phyloP scores from a whole-genome alignment of 2,797 vertebrate genomes.

The Melanogrammus aeglefinus region DNA sequence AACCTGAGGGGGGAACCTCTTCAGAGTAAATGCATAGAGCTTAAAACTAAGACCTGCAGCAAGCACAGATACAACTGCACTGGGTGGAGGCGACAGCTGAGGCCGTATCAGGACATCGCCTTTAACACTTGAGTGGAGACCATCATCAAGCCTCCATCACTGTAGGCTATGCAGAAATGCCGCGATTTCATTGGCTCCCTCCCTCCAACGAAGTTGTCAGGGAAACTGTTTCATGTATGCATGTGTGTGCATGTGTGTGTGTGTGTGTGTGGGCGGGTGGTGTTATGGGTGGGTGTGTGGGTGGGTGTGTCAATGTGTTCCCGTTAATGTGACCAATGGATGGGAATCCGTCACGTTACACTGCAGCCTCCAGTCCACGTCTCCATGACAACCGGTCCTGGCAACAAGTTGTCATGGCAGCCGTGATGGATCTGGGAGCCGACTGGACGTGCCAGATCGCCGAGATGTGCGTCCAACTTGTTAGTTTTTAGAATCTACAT shows the following conservation, averaged over 20 bases:
- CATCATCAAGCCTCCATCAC: too few relatives aligned
- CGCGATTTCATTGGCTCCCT: too few relatives aligned
- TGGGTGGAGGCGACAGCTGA: too few relatives aligned
- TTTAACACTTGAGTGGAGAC: too few relatives aligned
- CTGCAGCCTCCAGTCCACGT: neutral
- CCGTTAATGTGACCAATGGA: neutral
- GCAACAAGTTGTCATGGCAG: slow-evolving; percentile 2
- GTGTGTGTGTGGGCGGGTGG: neutral
- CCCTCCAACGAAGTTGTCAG: too few relatives aligned
- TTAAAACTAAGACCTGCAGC: too few relatives aligned
- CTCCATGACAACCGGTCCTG: neutral
- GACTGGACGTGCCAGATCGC: neutral
- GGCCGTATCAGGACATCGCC: too few relatives aligned
- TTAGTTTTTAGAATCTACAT: neutral
- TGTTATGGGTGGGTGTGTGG: neutral
- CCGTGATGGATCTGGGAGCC: neutral
- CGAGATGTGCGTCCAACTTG: neutral
- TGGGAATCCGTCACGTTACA: neutral
- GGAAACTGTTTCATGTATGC: too few relatives aligned
- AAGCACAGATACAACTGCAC: too few relatives aligned
- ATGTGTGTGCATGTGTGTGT: neutral
- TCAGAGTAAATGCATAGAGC: too few relatives aligned
- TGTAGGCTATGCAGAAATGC: too few relatives aligned
- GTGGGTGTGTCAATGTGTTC: neutral
- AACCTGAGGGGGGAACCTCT: too few relatives aligned